Conservation (phyloP, 2,888 invertebrate species). For the Chymomyza fuscimana region DNA sequence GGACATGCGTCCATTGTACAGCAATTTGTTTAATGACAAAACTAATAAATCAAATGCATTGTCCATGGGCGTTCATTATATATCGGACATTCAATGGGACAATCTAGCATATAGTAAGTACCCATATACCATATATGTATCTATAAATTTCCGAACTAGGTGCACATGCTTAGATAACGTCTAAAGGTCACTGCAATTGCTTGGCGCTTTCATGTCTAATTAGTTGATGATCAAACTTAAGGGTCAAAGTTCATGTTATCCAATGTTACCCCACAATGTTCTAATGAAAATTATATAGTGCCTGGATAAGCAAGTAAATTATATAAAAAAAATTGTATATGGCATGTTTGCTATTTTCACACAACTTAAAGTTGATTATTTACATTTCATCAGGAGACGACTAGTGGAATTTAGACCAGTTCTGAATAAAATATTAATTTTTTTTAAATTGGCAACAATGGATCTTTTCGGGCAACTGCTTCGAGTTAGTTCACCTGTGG, state of each 20-base stretch:
- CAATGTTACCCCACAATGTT: not conserved
- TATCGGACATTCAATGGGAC: not conserved
- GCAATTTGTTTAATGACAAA: constrained; percentile 70
- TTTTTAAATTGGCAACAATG: too few relatives aligned
- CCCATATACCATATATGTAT: not conserved
- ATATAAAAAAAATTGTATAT: too few relatives aligned
- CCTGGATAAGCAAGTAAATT: too few relatives aligned
- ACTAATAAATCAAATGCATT: constrained; percentile 67
- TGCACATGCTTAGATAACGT: not conserved
- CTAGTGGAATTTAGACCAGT: too few relatives aligned
- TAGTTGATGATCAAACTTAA: not conserved
- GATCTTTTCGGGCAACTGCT: too few relatives aligned
- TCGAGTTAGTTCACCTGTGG: too few relatives aligned
- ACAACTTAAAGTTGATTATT: too few relatives aligned
- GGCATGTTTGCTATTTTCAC: too few relatives aligned
- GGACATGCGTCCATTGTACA: constrained; percentile 45
- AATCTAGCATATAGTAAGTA: constrained; percentile 2
- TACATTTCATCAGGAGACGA: too few relatives aligned
- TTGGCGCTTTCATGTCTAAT: not conserved
- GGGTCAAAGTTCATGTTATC: not conserved
- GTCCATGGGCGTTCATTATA: constrained; percentile 24
- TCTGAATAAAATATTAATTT: too few relatives aligned
- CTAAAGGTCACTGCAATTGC: not conserved
- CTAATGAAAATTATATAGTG: too few relatives aligned
- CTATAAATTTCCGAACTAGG: not conserved